These are phyloP conservation scores for Plutomurus gul DNA, from an alignment of 1,140 invertebrate species.

Conservation along the genomic window DNA sequence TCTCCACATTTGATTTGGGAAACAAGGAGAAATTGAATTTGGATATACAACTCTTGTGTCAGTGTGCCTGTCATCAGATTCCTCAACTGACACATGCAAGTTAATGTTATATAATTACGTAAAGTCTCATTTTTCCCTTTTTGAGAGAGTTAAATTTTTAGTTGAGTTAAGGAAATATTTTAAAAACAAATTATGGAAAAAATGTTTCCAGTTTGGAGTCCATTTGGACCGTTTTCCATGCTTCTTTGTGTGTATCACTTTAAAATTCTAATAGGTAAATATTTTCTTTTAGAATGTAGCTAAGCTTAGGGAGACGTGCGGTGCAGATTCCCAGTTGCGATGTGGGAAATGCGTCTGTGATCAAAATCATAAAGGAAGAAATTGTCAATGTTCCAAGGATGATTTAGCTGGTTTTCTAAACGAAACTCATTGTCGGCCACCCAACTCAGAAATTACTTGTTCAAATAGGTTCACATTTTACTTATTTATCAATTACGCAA, in stretches of 20 bases:
- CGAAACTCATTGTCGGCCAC: not conserved
- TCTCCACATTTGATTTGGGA: conserved; percentile 63
- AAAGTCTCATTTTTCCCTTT: not conserved
- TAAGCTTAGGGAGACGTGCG: not conserved
- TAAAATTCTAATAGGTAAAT: too few species aligned
- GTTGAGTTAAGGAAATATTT: too few species aligned
- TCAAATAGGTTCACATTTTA: not conserved
- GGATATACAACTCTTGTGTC: conserved; percentile 61
- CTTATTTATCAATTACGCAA: not conserved
- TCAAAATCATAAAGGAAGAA: not conserved
- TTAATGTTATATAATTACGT: not conserved
- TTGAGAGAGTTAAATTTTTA: too few species aligned
- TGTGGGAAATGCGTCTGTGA: conserved; percentile 7
- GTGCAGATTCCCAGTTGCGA: not conserved
- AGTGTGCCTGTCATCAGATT: conserved; percentile 62
- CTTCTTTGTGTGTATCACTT: too few species aligned
- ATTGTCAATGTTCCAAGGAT: conserved; percentile 26
- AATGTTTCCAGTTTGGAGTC: too few species aligned
- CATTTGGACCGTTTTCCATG: not conserved
- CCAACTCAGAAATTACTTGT: not conserved
- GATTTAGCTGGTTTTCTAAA: not conserved
- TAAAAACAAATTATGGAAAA: too few species aligned
- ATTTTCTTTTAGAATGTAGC: not conserved
- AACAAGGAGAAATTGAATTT: conserved; percentile 60
- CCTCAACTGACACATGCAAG: too few species aligned